These are phyloP conservation scores for Heterohyrax brucei DNA, from an alignment of 2,797 vertebrate genomes.

Conservation along the genomic window DNA sequence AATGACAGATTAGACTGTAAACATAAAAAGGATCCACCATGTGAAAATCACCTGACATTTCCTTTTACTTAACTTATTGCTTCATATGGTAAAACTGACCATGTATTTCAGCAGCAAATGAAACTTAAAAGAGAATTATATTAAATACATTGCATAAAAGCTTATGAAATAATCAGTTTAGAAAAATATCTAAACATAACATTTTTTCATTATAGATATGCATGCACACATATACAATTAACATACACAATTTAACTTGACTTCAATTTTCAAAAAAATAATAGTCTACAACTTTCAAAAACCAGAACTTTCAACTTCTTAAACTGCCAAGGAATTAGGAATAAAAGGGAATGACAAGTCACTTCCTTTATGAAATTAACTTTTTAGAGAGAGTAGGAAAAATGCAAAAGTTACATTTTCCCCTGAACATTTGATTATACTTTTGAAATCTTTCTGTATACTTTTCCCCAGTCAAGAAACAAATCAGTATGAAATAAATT, in stretches of 20 bases:
- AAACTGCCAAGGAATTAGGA: not conserved
- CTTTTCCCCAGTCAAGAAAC: slow-evolving; percentile 27
- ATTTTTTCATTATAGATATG: slow-evolving; percentile 21
- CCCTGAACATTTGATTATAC: slow-evolving; percentile 27
- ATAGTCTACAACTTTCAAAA: slow-evolving; percentile 56
- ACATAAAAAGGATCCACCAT: not conserved
- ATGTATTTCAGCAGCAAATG: not conserved
- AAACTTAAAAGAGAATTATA: slow-evolving; percentile 9
- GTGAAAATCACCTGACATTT: slow-evolving; percentile 25
- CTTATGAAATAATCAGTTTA: slow-evolving; percentile 13
- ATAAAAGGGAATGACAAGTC: slow-evolving; percentile 4
- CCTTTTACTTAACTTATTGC: slow-evolving; percentile 57
- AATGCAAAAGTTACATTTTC: slow-evolving; percentile 63
- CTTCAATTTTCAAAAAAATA: slow-evolving; percentile 46
- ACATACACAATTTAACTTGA: not conserved
- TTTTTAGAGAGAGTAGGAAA: slow-evolving; percentile 30
- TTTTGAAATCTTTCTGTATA: slow-evolving; percentile 32
- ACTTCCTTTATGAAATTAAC: slow-evolving; percentile 40
- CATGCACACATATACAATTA: not conserved
- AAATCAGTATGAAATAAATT: slow-evolving; percentile 10
- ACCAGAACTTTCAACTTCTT: slow-evolving; percentile 25
- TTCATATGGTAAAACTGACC: slow-evolving; percentile 36
- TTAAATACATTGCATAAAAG: slow-evolving; percentile 3
- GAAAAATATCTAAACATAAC: slow-evolving; percentile 39
- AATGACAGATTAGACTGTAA: not conserved